These are phyloP conservation scores for Peromyscus maniculatus DNA, from an alignment of 2,113 vertebrate genomes.

Conservation along the genomic window DNA sequence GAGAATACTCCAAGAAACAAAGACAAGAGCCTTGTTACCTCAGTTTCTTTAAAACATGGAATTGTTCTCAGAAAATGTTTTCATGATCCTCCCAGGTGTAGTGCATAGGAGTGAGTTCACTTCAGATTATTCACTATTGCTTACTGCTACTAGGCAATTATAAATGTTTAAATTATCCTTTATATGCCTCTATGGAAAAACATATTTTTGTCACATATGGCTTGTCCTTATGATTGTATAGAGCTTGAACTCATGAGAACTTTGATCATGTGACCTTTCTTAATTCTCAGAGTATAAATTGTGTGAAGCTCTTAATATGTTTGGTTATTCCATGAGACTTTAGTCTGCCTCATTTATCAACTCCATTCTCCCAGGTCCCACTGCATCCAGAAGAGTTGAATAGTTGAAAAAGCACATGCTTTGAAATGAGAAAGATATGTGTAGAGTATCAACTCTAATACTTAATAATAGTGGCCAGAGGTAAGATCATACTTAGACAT, in stretches of 20 bases:
- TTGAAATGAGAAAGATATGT: conserved; percentile 49
- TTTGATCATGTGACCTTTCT: not conserved
- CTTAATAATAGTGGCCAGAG: not conserved
- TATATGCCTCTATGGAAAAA: not conserved
- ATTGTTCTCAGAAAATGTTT: not conserved
- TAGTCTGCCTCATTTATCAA: not conserved
- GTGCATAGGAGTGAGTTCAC: not conserved
- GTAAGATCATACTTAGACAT: not conserved
- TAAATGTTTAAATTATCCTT: not conserved
- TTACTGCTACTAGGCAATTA: not conserved
- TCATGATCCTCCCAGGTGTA: not conserved
- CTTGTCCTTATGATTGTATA: not conserved
- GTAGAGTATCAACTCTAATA: conserved; percentile 33
- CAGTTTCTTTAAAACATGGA: not conserved
- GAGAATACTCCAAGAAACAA: not conserved
- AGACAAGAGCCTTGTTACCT: not conserved
- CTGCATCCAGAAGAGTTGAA: not conserved
- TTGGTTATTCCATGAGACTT: not conserved
- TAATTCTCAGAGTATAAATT: not conserved
- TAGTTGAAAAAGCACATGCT: not conserved
- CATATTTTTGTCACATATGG: not conserved
- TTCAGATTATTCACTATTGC: not conserved
- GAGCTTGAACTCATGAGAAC: not conserved
- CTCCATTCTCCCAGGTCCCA: not conserved
- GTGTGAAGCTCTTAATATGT: not conserved